Evolutionary conservation across 2,797 vertebrate species (phyloP).

Genomic region (Prunella strophiata): DNA sequence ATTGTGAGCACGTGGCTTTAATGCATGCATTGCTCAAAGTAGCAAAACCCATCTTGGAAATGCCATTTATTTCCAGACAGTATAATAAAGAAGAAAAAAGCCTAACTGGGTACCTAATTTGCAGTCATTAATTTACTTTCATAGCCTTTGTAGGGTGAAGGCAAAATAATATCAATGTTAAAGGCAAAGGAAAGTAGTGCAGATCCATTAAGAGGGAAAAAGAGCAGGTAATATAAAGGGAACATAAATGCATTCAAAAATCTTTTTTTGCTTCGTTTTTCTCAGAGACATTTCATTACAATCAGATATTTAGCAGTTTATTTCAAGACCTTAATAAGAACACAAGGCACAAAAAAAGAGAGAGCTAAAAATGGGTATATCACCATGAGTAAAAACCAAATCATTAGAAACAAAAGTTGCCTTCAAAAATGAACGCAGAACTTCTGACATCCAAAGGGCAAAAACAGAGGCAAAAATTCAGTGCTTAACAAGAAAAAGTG

Average conservation of each 20-base stretch:
- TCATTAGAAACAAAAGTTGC: neutral
- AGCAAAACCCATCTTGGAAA: neutral
- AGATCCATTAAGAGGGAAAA: neutral
- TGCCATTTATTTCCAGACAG: neutral
- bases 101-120: neutral
- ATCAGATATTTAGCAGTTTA: neutral
- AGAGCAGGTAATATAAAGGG: neutral
- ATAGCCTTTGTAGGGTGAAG: neutral
- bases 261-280: neutral
- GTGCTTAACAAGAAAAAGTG: neutral
- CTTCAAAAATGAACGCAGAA: neutral
- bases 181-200: neutral
- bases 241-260: neutral
- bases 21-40: neutral
- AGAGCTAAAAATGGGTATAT: neutral
- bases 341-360: neutral
- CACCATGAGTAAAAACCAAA: neutral
- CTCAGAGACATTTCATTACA: neutral
- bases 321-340: neutral
- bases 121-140: neutral
- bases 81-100: neutral
- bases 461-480: neutral
- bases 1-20: neutral
- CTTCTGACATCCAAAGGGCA: neutral
- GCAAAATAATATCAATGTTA: neutral